Conservation (phyloP, 2,888 invertebrate genomes). For the Pemphredon lugubris region DNA sequence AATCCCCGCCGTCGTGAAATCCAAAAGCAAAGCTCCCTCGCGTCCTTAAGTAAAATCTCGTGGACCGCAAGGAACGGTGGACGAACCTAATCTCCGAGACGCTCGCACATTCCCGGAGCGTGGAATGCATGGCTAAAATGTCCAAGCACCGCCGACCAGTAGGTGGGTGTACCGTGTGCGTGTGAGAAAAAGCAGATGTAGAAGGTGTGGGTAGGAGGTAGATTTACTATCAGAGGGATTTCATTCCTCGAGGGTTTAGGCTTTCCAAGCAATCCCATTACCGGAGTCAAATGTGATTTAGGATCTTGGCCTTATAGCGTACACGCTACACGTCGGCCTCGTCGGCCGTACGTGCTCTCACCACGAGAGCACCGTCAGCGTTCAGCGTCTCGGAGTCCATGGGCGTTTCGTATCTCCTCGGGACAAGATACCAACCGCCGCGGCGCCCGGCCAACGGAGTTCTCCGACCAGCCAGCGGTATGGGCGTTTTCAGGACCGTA, state of each 20-base stretch:
- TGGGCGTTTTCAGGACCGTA: conserved; percentile 65
- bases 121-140: conserved; percentile 51
- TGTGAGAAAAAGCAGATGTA: conserved; percentile 31
- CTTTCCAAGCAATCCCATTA: conserved; percentile 72
- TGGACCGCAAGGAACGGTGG: too few relatives aligned
- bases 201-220: conserved; percentile 46
- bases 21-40: too few relatives aligned
- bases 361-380: conserved; percentile 29
- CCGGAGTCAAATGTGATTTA: conserved; percentile 78
- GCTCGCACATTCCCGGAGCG: conserved; percentile 41
- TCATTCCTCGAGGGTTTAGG: conserved; percentile 67
- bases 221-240: conserved; percentile 75
- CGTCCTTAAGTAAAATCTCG: too few relatives aligned
- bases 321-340: conserved; percentile 15
- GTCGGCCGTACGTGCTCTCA: conserved; percentile 38
- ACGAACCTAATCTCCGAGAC: too few relatives aligned
- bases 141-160: conserved; percentile 23
- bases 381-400: conserved; percentile 48
- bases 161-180: conserved; percentile 39
- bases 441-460: conserved; percentile 32
- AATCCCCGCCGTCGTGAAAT: too few relatives aligned
- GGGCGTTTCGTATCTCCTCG: conserved; percentile 69
- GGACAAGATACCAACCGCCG: conserved; percentile 66
- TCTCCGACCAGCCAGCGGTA: conserved; percentile 47
- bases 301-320: conserved; percentile 70